Evolutionary conservation across 2,113 vertebrate species (phyloP), one percentile per base, ranked within the genome.

Genomic region (Salvator merianae): DNA sequence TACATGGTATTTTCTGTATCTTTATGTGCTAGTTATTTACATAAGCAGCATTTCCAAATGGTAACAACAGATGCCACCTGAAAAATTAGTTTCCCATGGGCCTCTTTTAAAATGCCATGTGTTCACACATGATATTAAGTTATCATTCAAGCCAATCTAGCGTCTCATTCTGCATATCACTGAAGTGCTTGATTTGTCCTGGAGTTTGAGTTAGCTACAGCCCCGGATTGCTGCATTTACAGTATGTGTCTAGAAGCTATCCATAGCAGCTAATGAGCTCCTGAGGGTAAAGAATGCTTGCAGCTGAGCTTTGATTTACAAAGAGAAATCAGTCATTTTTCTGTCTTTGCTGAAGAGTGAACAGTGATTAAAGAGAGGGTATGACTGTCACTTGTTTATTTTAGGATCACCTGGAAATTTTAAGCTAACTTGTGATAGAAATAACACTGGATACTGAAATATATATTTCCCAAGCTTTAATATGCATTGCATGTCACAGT

Each of bases 211-310:
- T 82, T 88, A 90, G 62, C 69, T 86, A 86, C 83, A 85, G 83
- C 63, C 55, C 69, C 79, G 50, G 28, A 5, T 88, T 79, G 83
- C 72, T 62, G 73, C 88, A 86, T 0, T 0, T 80, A 72, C 77
- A 87, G 75, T 72, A 43, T n/a, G 91, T 91, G 53, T 87, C 80
- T 87, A 71, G 87, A 90, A 55, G 40, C 36, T 92, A 83, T 89
- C 84, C 87, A 88, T 86, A 89, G 88, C 84, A 93, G 90, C 90
- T 90, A 89, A 90, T 73, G 80, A 90, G 50, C 72, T 62, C 32
- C 63, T 65, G 43, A 90, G 74, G 66, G 74, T 55, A 72, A 81
- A 85, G 83, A 91, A 86, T 14, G 53, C 73, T 87, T 83, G 82
- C 87, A 91, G 80, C 69, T 90, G 87, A 92, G 63, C 70, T 91